Evolutionary conservation across 2,888 invertebrate species (phyloP), one percentile per base, ranked within the genome.

Genomic region (Scrobipalpa costella): DNA sequence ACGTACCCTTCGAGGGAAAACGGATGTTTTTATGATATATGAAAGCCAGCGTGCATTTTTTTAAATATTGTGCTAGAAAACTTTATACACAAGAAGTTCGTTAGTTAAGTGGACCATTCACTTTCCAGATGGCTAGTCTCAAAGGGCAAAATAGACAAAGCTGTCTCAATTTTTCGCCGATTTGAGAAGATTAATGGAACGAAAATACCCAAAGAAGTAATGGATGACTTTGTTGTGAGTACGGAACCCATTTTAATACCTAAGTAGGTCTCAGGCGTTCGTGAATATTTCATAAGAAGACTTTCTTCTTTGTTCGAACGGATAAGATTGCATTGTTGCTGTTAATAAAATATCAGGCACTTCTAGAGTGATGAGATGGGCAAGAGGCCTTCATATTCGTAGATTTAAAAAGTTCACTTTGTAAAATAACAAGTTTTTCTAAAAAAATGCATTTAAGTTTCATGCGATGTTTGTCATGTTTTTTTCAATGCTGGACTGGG

Each of bases 181-280:
- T 84, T 87, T 57, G 87, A 86, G 66, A 81, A 71, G 62, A 70
- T 86, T 0, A 87, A 87, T 66, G 75, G 75, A 36, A 78, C 69
- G 2, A 76, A 79, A 66, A 84, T 87, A 63, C 83, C 86, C 0
- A 76, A 83, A 34, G 72, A 80, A 40, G 71, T 83, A 0, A 70
- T 85, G 68, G 76, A 81, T 9, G 79, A 84, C 59, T 87, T 87
- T 68, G 69, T 84, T 57, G 86, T 85, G 70, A 80, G 82, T 77
- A 55, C 55, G 34, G 8, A 60, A 44, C 36, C 27, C 59, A 44
- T 52, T 62, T 49, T 55, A 65, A 64, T 63, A 62, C 33, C 59
- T 63, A 17, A 63, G 63, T 2, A 64, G 49, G 52, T 40, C 27
- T 36, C 27, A 9, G 15, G 5, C 7, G 11, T 7, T n/a, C 38